These are phyloP conservation scores for Ceratothoa steindachneri DNA, from an alignment of 2,888 invertebrate genomes.

Conservation along the genomic window DNA sequence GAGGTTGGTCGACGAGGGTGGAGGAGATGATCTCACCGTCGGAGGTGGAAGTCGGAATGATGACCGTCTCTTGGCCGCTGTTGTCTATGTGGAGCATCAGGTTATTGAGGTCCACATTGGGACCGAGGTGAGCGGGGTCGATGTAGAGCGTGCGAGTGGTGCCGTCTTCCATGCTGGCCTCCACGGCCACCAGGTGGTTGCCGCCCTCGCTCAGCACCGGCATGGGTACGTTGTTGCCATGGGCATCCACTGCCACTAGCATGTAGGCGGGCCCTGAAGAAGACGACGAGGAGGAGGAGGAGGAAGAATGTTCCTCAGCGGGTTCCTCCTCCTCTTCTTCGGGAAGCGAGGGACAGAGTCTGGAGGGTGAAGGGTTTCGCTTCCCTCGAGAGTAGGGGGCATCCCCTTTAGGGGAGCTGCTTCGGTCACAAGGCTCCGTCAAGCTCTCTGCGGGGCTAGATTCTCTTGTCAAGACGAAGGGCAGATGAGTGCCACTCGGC, in stretches of 20 bases:
- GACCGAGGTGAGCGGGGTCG: slow-evolving; percentile 45
- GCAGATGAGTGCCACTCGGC: background rate
- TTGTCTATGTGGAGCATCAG: slow-evolving; percentile 44
- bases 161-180: slow-evolving; percentile 47
- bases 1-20: background rate
- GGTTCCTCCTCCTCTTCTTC: background rate
- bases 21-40: background rate
- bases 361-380: background rate
- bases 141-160: slow-evolving; percentile 42
- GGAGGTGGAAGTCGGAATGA: background rate
- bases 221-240: slow-evolving; percentile 44
- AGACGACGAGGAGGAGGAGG: slow-evolving; percentile 19
- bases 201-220: slow-evolving; percentile 32
- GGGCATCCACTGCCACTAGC: slow-evolving; percentile 47
- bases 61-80: slow-evolving; percentile 32
- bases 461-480: background rate
- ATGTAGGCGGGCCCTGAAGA: slow-evolving; percentile 40
- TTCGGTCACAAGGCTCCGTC: background rate
- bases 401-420: background rate
- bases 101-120: slow-evolving; percentile 45
- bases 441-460: background rate
- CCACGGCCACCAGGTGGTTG: slow-evolving; percentile 38
- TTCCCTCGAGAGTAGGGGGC: background rate
- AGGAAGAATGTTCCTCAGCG: slow-evolving; percentile 11
- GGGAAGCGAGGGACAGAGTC: background rate